Base-by-base conservation (phyloP, 2,888 invertebrate species). In the Nemapogon koenigi region DNA sequence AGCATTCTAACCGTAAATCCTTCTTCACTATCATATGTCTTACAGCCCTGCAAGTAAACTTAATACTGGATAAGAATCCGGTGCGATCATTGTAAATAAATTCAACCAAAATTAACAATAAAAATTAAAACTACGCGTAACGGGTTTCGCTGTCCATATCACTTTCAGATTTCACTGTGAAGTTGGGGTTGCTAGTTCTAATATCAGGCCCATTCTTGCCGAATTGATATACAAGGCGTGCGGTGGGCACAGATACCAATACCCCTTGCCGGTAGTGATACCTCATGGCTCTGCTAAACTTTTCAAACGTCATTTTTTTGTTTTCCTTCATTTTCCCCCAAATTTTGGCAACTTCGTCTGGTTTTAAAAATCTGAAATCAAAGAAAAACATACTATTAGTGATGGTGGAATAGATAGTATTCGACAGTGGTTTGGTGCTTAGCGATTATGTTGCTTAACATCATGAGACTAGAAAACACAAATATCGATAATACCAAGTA, bases 281-380 rank as follows among this genome's bases (percentile, higher is more conserved):
- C 61, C 91, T 85, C 89, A 95, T 91, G 11, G 94, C 94, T 45
- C 94, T 72, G 64, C 92, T 93, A 53, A 95, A 85, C 69, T 95
- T 95, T 63, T 94, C 94, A 58, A 94, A 95, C 28, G 90, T 94
- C 94, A 95, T 95, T 59, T 88, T 87, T 35, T 86, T 86, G 58
- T 94, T 94, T 60, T 90, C 88, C 60, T 94, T 94, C 61, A 90
- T 62, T 43, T 85, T 85, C 3, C 94, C 94, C 94, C 94, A 94
- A 31, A 92, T 79, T 52, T 89, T 85, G 1, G 94, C 94, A 3
- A 94, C 90, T 55, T 89, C 87, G 51, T 91, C 91, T 33, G 91
- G 91, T 52, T 91, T 87, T 8, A 93, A 90, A 53, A 95, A 93
- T 49, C 93, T 80, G 75, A 19, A 65, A 70, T 45, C 22, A 46